A percentile compares a stretch with the other conserved stretches of the same genome.
Evolutionary conservation across 1,140 invertebrate species (phyloP).

Genomic region (Danaus melanippus): DNA sequence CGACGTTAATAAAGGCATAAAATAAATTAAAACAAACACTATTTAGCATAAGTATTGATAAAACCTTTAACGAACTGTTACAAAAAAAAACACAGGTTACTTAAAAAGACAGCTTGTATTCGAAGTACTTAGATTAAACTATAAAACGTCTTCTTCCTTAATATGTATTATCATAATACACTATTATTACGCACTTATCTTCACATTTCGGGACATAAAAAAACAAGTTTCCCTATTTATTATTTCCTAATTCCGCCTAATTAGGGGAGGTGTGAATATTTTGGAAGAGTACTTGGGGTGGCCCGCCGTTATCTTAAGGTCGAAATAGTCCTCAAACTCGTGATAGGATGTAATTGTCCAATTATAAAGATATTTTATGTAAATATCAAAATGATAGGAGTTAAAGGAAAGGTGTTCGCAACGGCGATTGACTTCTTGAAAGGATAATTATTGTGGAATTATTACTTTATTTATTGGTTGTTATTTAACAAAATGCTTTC

Average conservation of each 20-base stretch:
- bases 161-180: constrained; percentile 28
- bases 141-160: too few relatives aligned
- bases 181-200: constrained; percentile 52
- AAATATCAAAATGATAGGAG: constrained; percentile 37
- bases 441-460: constrained; percentile 13
- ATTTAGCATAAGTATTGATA: too few relatives aligned
- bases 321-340: constrained; percentile 23
- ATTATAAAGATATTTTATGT: constrained; percentile 63
- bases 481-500: too few relatives aligned
- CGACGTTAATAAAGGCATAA: too few relatives aligned
- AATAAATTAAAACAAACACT: too few relatives aligned
- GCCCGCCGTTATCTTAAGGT: constrained; percentile 13
- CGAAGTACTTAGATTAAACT: too few relatives aligned
- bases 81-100: too few relatives aligned
- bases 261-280: constrained; percentile 62
- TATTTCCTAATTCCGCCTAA: constrained; percentile 55
- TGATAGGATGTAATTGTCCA: constrained; percentile 56
- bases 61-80: too few relatives aligned
- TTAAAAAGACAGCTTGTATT: too few relatives aligned
- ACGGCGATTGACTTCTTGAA: constrained; percentile 14
- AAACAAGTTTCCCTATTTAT: constrained; percentile 13
- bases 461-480: too few relatives aligned
- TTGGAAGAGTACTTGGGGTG: constrained; percentile 3
- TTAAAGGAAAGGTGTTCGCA: constrained; percentile 21
- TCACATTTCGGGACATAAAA: constrained; percentile 28